Conservation (phyloP, 2,888 invertebrate species). For the Sicus ferrugineus region DNA sequence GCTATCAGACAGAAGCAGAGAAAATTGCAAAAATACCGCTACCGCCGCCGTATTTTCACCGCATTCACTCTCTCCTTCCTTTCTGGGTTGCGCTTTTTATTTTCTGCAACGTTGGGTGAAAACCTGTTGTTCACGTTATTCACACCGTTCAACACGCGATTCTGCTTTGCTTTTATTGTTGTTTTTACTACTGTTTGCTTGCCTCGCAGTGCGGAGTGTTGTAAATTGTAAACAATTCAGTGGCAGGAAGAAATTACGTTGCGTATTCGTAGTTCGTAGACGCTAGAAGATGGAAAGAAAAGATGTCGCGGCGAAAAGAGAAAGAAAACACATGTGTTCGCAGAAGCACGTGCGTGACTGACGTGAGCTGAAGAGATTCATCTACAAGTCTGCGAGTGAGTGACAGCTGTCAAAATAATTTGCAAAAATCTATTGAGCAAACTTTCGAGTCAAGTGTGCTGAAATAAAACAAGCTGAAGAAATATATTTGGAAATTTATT, state of each 20-base stretch:
- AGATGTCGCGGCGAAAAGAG: not conserved
- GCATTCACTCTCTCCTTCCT: constrained; percentile 12
- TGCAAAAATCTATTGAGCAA: no score
- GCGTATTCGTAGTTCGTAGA: constrained; percentile 30
- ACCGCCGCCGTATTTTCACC: constrained; percentile 24
- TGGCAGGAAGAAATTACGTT: constrained; percentile 7
- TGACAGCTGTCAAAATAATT: no score
- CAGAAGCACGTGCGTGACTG: no score
- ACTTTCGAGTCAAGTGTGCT: no score
- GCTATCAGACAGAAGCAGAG: not conserved
- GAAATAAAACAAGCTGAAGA: no score
- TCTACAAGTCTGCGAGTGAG: no score
- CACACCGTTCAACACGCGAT: constrained; percentile 33
- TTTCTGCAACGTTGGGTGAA: constrained; percentile 34
- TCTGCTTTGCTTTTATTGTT: constrained; percentile 14
- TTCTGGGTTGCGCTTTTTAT: constrained; percentile 31
- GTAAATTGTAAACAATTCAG: constrained; percentile 6
- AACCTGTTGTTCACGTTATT: constrained; percentile 40
- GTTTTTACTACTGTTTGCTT: constrained; percentile 23
- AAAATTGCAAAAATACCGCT: not conserved
- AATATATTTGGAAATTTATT: no score
- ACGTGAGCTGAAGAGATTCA: no score
- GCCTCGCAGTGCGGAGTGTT: not conserved
- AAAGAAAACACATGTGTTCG: not conserved
- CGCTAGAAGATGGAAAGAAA: not conserved